A percentile compares a stretch with the other conserved stretches of the same genome.
Evolutionary conservation across 2,113 vertebrate species (phyloP).

Genomic region (Strix aluco): DNA sequence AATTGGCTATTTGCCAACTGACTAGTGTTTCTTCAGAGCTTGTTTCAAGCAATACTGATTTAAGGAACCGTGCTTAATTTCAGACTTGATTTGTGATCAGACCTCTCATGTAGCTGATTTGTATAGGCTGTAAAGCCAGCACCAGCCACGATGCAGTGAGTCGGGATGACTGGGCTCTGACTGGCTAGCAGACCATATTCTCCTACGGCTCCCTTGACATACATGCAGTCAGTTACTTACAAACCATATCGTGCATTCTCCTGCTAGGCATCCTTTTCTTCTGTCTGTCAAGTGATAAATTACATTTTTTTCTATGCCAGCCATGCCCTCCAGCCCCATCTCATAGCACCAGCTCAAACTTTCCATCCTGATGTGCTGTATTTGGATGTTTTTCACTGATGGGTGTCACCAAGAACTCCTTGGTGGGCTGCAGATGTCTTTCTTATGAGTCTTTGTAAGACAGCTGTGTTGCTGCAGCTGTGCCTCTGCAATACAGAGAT

Average conservation of each 20-base stretch:
- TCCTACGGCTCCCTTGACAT: neutral
- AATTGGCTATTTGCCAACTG: neutral
- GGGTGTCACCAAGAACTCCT: neutral
- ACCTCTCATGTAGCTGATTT: neutral
- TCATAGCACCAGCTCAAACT: neutral
- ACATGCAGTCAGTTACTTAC: accelerated
- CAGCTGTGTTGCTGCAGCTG: neutral
- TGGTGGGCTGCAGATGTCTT: neutral
- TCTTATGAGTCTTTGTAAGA: accelerated
- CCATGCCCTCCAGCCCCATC: neutral
- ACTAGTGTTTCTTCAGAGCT: neutral
- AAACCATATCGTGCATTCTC: neutral
- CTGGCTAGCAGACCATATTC: neutral
- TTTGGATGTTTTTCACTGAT: neutral
- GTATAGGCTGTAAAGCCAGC: neutral
- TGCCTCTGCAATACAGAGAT: neutral
- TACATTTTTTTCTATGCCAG: neutral
- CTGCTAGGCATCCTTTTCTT: neutral
- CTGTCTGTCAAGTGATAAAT: neutral
- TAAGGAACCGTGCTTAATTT: neutral
- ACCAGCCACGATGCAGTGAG: neutral
- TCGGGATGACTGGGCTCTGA: neutral
- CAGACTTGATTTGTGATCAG: neutral
- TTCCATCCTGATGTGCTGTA: neutral
- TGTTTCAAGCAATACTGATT: neutral